Base-by-base conservation (phyloP, 2,797 vertebrate species). In the Fratercula arctica region DNA sequence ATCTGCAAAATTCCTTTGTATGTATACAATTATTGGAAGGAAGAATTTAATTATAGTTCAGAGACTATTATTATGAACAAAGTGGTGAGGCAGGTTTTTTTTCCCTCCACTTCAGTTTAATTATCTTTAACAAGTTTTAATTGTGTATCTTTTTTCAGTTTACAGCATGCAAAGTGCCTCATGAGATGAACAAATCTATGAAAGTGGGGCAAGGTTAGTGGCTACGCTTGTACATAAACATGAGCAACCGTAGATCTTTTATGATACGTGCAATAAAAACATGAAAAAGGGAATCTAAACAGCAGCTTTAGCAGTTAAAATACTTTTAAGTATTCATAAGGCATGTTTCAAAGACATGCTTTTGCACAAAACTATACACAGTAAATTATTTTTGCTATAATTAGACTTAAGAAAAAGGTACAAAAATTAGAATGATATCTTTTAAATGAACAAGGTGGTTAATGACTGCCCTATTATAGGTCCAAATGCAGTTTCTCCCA, bases 81-180 rank as follows among this genome's bases (percentile, higher is more conserved):
- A 97, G 93, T 87, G 96, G 64, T 57, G 63, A 93, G 73, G 89
- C 90, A 97, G 90, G n/a, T 11, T 91, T 96, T 92, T 85, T 93
- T 75, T 41, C 68, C 64, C 72, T 95, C 83, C 88, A 96, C 96
- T 97, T 97, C 86, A 93, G 93, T 95, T 97, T 97, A 97, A 97
- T 97, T 96, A 97, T 96, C 96, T 97, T 96, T 96, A 98, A 96
- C 95, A 96, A 96, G 92, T 97, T 97, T 97, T 97, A 97, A 97
- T 97, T 97, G 94, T 97, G 90, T 95, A 94, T 97, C 89, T 95
- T 96, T 95, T 95, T 70, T 79, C 78, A 95, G 87, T 96, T 97
- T 97, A 95, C 68, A 80, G 70, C 56, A 70, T 75, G 66, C 73
- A 92, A 90, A 94, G 20, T 72, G 84, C 93, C 95, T 97, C 96